Base-by-base conservation (phyloP, 2,888 invertebrate genomes). In the Bibio marci region DNA sequence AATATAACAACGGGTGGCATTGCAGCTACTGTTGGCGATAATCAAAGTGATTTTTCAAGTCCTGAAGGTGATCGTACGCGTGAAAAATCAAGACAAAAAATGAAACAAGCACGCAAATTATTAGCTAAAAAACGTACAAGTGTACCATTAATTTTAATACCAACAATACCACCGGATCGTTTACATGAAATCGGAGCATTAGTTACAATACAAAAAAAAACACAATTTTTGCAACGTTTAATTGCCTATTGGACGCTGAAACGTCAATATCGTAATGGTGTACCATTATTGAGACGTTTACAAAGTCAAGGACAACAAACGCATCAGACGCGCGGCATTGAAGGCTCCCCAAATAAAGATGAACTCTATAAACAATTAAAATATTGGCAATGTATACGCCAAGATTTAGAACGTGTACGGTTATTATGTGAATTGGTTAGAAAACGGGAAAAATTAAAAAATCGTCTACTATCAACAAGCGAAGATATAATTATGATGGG, bases 211-310 rank as follows among this genome's bases (percentile, higher is more conserved):
- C 72, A 79, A 17, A 83, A 85, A 51, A 76, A 83, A 45, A 80
- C 82, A 18, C 80, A 82, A 48, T 81, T 97, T 50, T 78, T 95
- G 50, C 83, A 85, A 54, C 70, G 90, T 3, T 66, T 98, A 12
- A 77, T 95, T 40, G 86, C 91, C 1, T 98, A 95, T 56, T 98
- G 98, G 98, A 95, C 91, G 4, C 64, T 97, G 32, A 98, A 98
- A 59, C 65, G 98, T 2, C 90, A 92, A 55, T 82, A 83, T 45
- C 66, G 97, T 37, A 94, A 95, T 54, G 98, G 98, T 0, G 95
- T 95, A 8, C 97, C 98, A 0, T 66, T 98, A 42, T 61, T 98
- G 42, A 63, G 95, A 32, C 65, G 95, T 6, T 63, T 91, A 22
- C 90, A 90, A 52, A 76, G 75, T 43, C 59, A 63, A 62, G 48